Evolutionary conservation across 2,888 invertebrate species (phyloP), one percentile per base, ranked within the genome.

Genomic region (Sphaerophoria taeniata): DNA sequence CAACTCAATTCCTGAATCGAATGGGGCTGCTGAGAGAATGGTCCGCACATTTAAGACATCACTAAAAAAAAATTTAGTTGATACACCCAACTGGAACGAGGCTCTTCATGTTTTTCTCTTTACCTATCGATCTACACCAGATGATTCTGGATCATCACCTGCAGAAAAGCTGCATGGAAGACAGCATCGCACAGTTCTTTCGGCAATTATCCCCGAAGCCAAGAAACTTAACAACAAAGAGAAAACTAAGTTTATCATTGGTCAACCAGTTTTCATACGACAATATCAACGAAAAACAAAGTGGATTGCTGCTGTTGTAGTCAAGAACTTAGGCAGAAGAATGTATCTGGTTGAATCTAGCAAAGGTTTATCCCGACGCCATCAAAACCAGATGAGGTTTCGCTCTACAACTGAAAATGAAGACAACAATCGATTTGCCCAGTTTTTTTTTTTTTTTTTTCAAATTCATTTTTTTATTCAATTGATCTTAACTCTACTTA

Each of bases 1-100:
- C 11, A 88, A 88, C 60, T 86, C 87, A 6, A 88, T 89, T 36
- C 88, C 87, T 3, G 71, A 72, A 51, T 77, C 84, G 16, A 89
- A 89, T 73, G 88, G 87, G n/a, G 55, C 39, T 60, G 88, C 88
- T 6, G 88, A 88, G 74, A 61, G 87, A 36, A 79, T 78, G 49
- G 80, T 86, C 2, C 65, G 61, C 0, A 77, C 69, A 34, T 77
- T 83, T 6, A 69, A 77, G 6, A 69, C 55, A 0, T 55, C 84
- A 33, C 45, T 82, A 1, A 36, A 12, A 77, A 77, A 56, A 77
- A 56, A n/a, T 55, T 31, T 82, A n/a, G 16, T 36, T 47, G 72
- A 71, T 24, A 58, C 45, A 12, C 3, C 49, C 45, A n/a, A n/a
- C n/a, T n/a, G n/a, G n/a, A n/a, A n/a, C n/a, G n/a, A n/a, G n/a